A percentile compares a stretch with the other conserved stretches of the same genome.
Conservation (phyloP, 2,888 invertebrate genomes). For the Oithona nana region DNA sequence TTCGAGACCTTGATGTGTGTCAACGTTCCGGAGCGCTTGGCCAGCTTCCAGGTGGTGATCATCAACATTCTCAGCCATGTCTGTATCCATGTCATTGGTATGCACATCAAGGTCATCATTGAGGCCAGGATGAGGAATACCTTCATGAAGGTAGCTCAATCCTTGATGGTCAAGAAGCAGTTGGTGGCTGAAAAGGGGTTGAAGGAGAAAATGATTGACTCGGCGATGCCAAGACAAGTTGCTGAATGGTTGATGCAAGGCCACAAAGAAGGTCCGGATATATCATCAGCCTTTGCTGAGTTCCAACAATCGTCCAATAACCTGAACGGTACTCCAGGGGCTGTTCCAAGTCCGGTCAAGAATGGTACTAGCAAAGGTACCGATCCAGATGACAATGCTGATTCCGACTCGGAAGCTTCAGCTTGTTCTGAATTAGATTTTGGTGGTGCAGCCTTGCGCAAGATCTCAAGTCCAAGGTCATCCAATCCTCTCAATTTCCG, state of each 20-base stretch:
- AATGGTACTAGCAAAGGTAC: conserved; percentile 31
- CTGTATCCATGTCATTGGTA: conserved; percentile 74
- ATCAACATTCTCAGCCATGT: conserved; percentile 54
- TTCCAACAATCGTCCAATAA: not conserved
- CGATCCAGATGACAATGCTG: not conserved
- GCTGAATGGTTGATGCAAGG: conserved; percentile 63
- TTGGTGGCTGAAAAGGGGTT: conserved; percentile 79
- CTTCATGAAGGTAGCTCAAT: conserved; percentile 87
- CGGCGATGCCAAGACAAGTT: conserved; percentile 88
- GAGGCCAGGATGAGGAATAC: conserved; percentile 82
- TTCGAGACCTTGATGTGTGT: conserved; percentile 52
- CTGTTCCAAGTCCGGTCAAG: conserved; percentile 29
- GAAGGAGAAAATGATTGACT: conserved; percentile 92
- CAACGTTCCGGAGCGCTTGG: conserved; percentile 14
- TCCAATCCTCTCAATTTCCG: conserved; percentile 44
- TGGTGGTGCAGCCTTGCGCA: conserved; percentile 17
- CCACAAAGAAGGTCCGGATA: conserved; percentile 24
- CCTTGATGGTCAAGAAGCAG: conserved; percentile 66
- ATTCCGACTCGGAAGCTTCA: not conserved
- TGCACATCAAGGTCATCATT: conserved; percentile 81
- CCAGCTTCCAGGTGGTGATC: conserved; percentile 26
- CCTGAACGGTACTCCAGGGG: not conserved
- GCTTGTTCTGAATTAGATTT: too few species aligned
- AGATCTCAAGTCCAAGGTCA: conserved; percentile 22
- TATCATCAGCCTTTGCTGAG: conserved; percentile 12